Conservation (phyloP, 2,888 invertebrate genomes). For the Ectemnius lituratus region DNA sequence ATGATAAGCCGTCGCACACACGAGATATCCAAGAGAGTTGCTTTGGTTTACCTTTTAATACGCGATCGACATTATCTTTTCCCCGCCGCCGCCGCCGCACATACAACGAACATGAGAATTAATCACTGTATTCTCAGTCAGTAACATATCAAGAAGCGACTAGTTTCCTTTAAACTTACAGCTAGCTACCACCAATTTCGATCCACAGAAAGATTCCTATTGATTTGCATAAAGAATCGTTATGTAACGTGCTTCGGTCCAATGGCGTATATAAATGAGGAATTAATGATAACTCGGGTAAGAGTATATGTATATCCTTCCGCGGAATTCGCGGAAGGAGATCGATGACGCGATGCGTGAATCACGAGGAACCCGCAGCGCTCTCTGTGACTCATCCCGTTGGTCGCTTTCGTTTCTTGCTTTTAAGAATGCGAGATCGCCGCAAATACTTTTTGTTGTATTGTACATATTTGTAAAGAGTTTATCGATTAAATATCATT, state of each 20-base stretch:
- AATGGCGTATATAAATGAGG: too few species aligned
- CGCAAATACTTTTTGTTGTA: conserved; percentile 65
- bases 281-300: too few species aligned
- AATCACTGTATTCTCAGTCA: too few species aligned
- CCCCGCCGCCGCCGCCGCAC: too few species aligned
- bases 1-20: conserved; percentile 16
- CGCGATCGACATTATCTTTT: background rate
- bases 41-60: background rate
- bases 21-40: background rate
- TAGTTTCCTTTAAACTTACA: too few species aligned
- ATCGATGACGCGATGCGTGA: conserved; percentile 22
- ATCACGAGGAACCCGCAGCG: conserved; percentile 33
- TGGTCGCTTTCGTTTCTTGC: conserved; percentile 16
- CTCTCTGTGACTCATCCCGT: conserved; percentile 5
- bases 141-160: too few species aligned
- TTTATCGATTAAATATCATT: conserved; percentile 74
- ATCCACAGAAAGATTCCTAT: too few species aligned
- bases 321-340: conserved; percentile 6
- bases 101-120: too few species aligned
- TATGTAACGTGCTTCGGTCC: too few species aligned
- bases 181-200: too few species aligned
- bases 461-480: conserved; percentile 76
- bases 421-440: conserved; percentile 12
- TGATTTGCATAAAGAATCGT: too few species aligned
- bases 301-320: too few species aligned